Percentiles rank a stretch among this genome's conserved stretches.
phyloP scores from a whole-genome alignment of 2,797 vertebrate species.

The Gephyroberyx darwinii region DNA sequence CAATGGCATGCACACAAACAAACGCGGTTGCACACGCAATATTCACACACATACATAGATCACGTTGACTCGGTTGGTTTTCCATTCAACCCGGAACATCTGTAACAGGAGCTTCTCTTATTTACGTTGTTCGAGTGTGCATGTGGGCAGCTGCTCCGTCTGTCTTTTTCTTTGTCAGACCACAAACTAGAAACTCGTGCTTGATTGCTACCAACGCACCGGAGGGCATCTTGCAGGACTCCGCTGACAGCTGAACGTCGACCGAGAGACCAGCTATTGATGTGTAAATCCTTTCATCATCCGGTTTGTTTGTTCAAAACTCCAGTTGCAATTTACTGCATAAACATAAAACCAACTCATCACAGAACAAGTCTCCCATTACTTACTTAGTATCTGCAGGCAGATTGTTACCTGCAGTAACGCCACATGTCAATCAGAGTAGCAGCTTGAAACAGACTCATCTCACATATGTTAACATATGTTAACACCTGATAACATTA shows the following conservation, averaged over 20 bases:
- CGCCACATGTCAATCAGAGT: constrained; percentile 43
- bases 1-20: background rate
- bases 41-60: background rate
- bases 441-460: constrained; percentile 42
- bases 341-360: constrained; percentile 55
- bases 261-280: constrained; percentile 33
- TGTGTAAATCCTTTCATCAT: constrained; percentile 41
- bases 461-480: background rate
- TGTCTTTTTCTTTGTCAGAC: background rate
- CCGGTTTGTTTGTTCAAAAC: constrained; percentile 22
- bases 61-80: background rate
- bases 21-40: background rate
- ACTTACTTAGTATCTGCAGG: constrained; percentile 47
- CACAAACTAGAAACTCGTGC: background rate
- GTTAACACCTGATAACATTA: constrained; percentile 15
- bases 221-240: background rate
- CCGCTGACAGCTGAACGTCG: constrained; percentile 15
- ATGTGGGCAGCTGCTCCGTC: background rate
- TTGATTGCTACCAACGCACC: background rate
- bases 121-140: background rate
- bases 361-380: constrained; percentile 49
- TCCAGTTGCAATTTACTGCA: constrained; percentile 36
- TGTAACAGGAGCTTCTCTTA: background rate
- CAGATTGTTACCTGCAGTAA: constrained; percentile 52
- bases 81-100: background rate